Percentiles rank a stretch among this genome's conserved stretches.
Evolutionary conservation across 1,140 invertebrate genomes (phyloP).

Genomic region (Globodera rostochiensis): DNA sequence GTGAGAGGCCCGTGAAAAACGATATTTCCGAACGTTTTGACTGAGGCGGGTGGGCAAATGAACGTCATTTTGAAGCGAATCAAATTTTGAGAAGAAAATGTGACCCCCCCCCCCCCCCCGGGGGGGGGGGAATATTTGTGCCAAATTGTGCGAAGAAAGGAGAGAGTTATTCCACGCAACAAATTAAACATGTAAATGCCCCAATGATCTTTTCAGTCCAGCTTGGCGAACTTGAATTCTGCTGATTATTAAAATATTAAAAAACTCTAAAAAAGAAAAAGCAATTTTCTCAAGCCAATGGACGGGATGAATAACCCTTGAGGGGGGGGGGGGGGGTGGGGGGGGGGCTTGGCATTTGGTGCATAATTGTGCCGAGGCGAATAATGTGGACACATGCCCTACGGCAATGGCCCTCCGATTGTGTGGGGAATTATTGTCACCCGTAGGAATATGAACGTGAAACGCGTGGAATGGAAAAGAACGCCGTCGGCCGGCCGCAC

Average conservation of each 20-base stretch:
- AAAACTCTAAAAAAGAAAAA: too few species aligned
- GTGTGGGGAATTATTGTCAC: neutral
- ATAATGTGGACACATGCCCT: neutral
- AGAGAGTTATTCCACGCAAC: too few species aligned
- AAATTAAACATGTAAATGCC: too few species aligned
- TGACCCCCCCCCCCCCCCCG: too few species aligned
- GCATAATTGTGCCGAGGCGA: neutral
- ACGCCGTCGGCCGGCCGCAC: neutral
- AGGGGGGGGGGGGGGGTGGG: too few species aligned
- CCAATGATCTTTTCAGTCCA: too few species aligned
- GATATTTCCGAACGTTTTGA: neutral
- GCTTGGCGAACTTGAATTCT: too few species aligned
- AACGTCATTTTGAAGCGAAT: neutral
- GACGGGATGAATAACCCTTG: neutral
- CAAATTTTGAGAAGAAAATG: neutral
- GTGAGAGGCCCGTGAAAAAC: neutral
- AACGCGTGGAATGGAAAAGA: neutral
- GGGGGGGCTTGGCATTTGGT: neutral
- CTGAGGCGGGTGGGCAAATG: neutral
- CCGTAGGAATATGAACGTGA: neutral
- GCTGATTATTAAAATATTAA: too few species aligned
- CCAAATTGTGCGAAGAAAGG: neutral
- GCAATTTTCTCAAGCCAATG: too few species aligned
- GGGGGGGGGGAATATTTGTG: too few species aligned
- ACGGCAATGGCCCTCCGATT: neutral